Conservation (phyloP, 2,113 vertebrate genomes). For the Aspidoscelis tigris region DNA sequence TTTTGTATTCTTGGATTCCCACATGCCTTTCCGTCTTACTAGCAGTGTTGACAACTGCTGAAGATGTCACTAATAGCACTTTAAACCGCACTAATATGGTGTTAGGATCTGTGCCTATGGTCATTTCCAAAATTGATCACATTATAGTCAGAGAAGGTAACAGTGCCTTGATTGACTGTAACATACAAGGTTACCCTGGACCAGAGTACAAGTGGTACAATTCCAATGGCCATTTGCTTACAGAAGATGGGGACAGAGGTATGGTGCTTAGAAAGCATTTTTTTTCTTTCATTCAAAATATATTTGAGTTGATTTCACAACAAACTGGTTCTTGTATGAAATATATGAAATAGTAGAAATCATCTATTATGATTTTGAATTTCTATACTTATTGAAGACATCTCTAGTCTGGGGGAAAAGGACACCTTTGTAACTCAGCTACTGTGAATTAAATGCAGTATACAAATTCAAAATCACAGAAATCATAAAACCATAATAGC, state of each 20-base stretch:
- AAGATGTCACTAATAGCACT: conserved; percentile 74
- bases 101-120: conserved; percentile 77
- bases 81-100: conserved; percentile 69
- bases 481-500: not conserved
- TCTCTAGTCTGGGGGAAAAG: too few species aligned
- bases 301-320: not conserved
- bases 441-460: not conserved
- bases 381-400: too few species aligned
- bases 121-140: conserved; percentile 82
- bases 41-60: conserved; percentile 65
- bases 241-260: conserved; percentile 76
- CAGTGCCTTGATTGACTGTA: conserved; percentile 93
- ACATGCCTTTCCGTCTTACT: conserved; percentile 73
- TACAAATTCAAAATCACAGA: too few species aligned
- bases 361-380: not conserved
- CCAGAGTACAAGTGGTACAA: conserved; percentile 92
- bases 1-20: conserved; percentile 71
- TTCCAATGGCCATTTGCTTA: conserved; percentile 85
- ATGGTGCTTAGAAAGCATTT: conserved; percentile 37
- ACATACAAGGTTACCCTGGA: conserved; percentile 85
- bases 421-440: too few species aligned
- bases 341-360: not conserved
- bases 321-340: not conserved
- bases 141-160: conserved; percentile 93
- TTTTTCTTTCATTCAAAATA: not conserved